Evolutionary conservation across 2,113 vertebrate genomes (phyloP), one percentile per base, ranked within the genome.

Genomic region (Apaloderma vittatum): DNA sequence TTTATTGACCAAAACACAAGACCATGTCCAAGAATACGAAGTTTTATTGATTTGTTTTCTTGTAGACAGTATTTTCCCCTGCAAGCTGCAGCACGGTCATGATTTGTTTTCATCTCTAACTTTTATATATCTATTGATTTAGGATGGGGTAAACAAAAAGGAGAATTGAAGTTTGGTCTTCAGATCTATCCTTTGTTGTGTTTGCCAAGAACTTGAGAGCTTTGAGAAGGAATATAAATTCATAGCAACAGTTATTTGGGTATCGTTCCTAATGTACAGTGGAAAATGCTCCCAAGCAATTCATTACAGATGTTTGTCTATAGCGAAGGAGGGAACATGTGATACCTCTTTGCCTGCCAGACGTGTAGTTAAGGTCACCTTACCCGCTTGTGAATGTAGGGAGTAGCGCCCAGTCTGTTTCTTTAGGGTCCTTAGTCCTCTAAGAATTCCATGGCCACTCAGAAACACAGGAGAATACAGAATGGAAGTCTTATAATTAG

Each of bases 1-100:
- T 91, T 97, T 97, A 97, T 98, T 97, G 97, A 97, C 92, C 95
- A 76, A 76, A 95, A 62, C 89, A 67, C 61, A 85, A 93, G 92
- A 55, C 92, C 80, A 52, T 79, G 91, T 68, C 96, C 93, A 95
- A 85, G 91, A 96, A 89, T 86, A 93, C 22, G 4, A 51, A 93
- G 90, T 62, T 87, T 77, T 97, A 98, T 98, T 92, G 97, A 98
- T 98, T 98, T 96, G 94, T 96, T 97, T 97, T 88, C 97, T 94
- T 96, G 95, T 97, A 90, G 95, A 61, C 0, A 3, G 91, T 86
- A 62, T 91, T 94, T 94, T 88, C 70, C 94, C 92, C 84, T 71
- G 80, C 82, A 95, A 83, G 76, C 92, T 91, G 66, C 72, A 68
- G 85, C 75, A 36, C 78, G 89, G 82, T 88, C 95, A 90, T 96